phyloP scores from a whole-genome alignment of 2,113 vertebrate genomes.

The Pollachius pollachius region DNA sequence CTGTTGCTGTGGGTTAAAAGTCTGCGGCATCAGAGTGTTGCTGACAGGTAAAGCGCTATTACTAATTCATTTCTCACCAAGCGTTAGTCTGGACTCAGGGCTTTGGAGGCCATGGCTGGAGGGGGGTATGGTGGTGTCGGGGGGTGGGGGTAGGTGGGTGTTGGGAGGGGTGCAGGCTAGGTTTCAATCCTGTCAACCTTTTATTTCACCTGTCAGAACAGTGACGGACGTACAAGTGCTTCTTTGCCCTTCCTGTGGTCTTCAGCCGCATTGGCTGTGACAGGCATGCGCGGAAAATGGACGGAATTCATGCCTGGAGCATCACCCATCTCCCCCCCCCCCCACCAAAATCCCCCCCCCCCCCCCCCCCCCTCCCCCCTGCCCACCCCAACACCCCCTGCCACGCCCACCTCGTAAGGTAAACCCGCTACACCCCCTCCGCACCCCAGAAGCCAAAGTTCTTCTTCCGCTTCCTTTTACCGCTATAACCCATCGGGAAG shows the following conservation, averaged over 20 bases:
- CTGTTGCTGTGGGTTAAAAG: too few relatives aligned
- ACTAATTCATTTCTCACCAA: conserved; percentile 88
- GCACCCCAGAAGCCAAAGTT: not conserved
- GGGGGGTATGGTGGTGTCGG: not conserved
- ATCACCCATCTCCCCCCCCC: conserved; percentile 15
- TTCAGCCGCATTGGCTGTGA: conserved; percentile 78
- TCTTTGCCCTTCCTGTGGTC: conserved; percentile 83
- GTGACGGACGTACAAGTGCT: conserved; percentile 84
- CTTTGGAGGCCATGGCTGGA: conserved; percentile 56
- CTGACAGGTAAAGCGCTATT: conserved; percentile 82
- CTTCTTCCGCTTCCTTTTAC: conserved; percentile 45
- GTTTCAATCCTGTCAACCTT: conserved; percentile 85
- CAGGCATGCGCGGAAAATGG: conserved; percentile 67
- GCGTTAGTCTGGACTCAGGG: conserved; percentile 79
- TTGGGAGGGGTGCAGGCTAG: conserved; percentile 49
- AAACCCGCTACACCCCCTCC: too few relatives aligned
- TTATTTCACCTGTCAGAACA: conserved; percentile 83
- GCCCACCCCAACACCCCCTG: conserved; percentile 14
- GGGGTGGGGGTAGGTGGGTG: not conserved
- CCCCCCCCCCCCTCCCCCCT: conserved; percentile 16
- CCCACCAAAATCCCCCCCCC: not conserved
- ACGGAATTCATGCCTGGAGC: conserved; percentile 35
- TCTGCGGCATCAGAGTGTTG: conserved; percentile 48
- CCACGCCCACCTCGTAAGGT: conserved; percentile 1
- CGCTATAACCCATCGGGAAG: conserved; percentile 38